Evolutionary conservation across 2,888 invertebrate genomes (phyloP).

Genomic region (Drosophila robusta): DNA sequence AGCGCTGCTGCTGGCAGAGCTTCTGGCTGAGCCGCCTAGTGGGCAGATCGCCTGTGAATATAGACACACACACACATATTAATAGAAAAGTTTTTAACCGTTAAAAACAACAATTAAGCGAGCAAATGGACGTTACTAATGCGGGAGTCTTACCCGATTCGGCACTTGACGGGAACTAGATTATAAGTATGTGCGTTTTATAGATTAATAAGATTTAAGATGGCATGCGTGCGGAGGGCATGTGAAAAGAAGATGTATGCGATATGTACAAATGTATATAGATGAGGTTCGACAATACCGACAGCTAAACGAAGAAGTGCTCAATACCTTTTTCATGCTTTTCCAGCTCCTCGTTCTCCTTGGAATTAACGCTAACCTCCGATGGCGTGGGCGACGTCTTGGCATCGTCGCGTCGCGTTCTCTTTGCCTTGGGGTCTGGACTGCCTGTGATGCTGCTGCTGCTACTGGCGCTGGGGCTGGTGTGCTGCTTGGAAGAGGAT

Average conservation of each 20-base stretch:
- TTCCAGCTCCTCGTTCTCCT: constrained; percentile 82
- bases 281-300: neutral
- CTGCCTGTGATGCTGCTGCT: constrained; percentile 43
- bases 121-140: neutral
- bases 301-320: neutral
- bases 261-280: constrained; percentile 7
- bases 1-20: constrained; percentile 86
- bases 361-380: constrained; percentile 83
- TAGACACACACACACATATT: constrained; percentile 3
- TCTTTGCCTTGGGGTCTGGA: constrained; percentile 47
- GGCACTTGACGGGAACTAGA: constrained; percentile 16
- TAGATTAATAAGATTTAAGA: constrained; percentile 17
- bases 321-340: constrained; percentile 63
- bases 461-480: constrained; percentile 39
- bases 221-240: constrained; percentile 37
- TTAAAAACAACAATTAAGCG: neutral
- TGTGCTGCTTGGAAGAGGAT: constrained; percentile 34
- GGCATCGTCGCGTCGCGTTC: constrained; percentile 46
- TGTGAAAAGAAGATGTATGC: constrained; percentile 36
- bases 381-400: constrained; percentile 83
- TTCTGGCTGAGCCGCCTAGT: constrained; percentile 65
- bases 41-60: constrained; percentile 44
- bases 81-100: neutral
- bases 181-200: constrained; percentile 11
- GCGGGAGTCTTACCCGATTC: constrained; percentile 34